Base-by-base conservation (phyloP, 2,797 vertebrate species). In the Lemur catta region DNA sequence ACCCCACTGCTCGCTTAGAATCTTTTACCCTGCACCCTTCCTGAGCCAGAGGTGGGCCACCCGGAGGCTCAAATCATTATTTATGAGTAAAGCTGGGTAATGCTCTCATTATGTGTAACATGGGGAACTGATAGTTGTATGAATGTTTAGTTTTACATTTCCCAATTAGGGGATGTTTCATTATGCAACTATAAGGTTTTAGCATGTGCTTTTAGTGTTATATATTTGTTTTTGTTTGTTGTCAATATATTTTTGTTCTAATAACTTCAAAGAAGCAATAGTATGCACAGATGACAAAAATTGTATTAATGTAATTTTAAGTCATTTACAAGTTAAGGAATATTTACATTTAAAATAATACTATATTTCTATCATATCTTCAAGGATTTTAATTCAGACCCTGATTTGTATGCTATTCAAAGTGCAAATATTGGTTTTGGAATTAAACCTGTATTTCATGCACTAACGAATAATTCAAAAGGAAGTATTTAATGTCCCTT, bases 391-490 rank as follows among this genome's bases (percentile, higher is more conserved):
- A 82, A 89, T 93, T 93, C 78, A 90, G 75, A 93, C 24, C 6
- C 86, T 78, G 78, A 94, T 97, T 94, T 88, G 41, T 52, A 46
- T 75, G 46, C 28, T 79, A 15, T 79, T 72, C 41, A 61, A 69
- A 75, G 18, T 75, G 9, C 20, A 89, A 88, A 71, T 28, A 59
- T 18, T 72, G 48, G 38, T 71, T 95, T 87, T 92, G 33, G 84
- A 91, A 95, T 87, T 84, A 93, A 95, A 87, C 14, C 59, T 74
- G 4, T 89, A 96, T 93, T 94, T 89, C 85, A 91, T 87, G 33
- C 17, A 14, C 28, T 79, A 18, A 76, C 85, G 48, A 81, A 94
- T 86, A 93, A 91, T 26, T 84, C 89, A 82, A 8, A 93, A 93
- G 76, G 22, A 61, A 95, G 38, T 57, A 80, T 22, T 93, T 91